These are phyloP conservation scores for Hypercompe scribonia DNA, from an alignment of 2,888 invertebrate species.

Conservation along the genomic window DNA sequence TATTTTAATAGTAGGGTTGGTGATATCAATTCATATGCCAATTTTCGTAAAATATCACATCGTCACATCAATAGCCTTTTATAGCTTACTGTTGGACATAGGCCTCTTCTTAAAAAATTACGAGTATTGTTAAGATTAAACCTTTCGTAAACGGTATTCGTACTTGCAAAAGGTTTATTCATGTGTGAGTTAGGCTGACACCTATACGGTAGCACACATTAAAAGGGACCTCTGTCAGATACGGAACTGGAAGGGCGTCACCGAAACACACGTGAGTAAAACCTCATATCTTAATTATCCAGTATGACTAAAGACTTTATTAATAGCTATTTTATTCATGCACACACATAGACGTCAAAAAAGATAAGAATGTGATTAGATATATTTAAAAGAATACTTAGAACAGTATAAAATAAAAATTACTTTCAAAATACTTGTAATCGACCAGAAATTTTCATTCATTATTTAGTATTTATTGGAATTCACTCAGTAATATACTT, in stretches of 20 bases:
- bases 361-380: slow-evolving; percentile 5
- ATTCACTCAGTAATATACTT: background rate
- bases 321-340: background rate
- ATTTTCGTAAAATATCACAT: background rate
- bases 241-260: background rate
- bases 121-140: background rate
- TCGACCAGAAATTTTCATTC: background rate
- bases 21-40: background rate
- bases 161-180: background rate
- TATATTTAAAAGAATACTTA: background rate
- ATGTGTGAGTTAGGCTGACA: background rate
- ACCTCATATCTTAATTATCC: no score
- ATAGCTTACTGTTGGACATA: no score
- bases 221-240: background rate
- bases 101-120: no score
- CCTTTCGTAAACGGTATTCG: background rate
- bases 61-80: no score
- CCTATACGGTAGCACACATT: background rate
- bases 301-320: background rate
- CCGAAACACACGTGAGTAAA: no score
- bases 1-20: background rate
- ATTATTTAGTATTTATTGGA: background rate
- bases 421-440: background rate
- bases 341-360: background rate
- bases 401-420: background rate